A percentile compares a stretch with the other conserved stretches of the same genome.
These are phyloP conservation scores for Drosophila equinoxialis DNA, from an alignment of 1,140 invertebrate species.

Conservation along the genomic window DNA sequence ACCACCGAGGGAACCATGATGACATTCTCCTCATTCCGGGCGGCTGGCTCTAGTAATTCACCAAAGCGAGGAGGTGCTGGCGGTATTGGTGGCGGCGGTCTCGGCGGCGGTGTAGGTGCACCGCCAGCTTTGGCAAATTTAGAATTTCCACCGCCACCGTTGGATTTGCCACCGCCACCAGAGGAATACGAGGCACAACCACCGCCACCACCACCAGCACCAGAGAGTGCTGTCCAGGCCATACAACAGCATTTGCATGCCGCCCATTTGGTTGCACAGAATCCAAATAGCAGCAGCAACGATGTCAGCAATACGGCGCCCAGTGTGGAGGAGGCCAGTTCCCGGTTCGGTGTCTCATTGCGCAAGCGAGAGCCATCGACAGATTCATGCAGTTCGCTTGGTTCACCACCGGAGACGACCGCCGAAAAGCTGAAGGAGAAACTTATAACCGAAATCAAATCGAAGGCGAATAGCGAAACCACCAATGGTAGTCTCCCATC, in stretches of 20 bases:
- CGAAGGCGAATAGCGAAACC: conserved; percentile 85
- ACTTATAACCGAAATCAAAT: conserved; percentile 92
- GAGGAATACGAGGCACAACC: conserved; percentile 85
- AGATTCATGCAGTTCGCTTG: conserved; percentile 84
- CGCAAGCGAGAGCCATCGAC: conserved; percentile 87
- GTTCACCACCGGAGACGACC: conserved; percentile 74
- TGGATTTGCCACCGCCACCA: conserved; percentile 89
- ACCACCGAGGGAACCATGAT: conserved; percentile 82
- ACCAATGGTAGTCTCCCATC: conserved; percentile 67
- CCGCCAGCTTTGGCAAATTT: conserved; percentile 88
- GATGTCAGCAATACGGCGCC: conserved; percentile 87
- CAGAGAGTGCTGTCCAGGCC: conserved; percentile 66
- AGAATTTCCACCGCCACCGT: conserved; percentile 92
- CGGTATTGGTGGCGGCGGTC: background rate
- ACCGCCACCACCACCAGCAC: conserved; percentile 74
- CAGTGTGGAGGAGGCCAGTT: conserved; percentile 88
- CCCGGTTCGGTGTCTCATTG: conserved; percentile 88
- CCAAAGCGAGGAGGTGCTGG: conserved; percentile 84
- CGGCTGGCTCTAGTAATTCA: conserved; percentile 82
- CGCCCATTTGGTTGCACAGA: conserved; percentile 47
- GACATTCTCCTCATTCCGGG: conserved; percentile 84
- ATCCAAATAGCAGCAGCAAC: conserved; percentile 82
- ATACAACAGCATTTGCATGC: conserved; percentile 73
- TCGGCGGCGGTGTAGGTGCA: conserved; percentile 6
- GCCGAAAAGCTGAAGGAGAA: conserved; percentile 88